Base-by-base conservation (phyloP, 2,888 invertebrate species). In the Drosophila mettleri region DNA sequence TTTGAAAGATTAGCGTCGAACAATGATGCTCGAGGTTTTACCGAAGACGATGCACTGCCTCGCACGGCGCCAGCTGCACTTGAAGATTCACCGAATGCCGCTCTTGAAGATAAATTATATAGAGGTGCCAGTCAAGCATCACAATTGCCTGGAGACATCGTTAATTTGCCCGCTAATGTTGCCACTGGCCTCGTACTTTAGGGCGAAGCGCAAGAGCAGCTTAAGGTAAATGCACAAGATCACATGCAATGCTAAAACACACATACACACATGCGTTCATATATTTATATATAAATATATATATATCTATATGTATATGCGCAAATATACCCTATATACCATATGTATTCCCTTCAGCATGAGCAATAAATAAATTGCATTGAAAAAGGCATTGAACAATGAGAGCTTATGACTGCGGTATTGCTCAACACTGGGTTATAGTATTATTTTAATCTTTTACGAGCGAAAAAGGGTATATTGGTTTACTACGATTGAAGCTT, bases 351-450 rank as follows among this genome's bases (percentile, higher is more conserved):
- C 39, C 20, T 48, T 24, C 36, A 62, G 75, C 75, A 81, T 31
- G 43, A 39, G 67, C 75, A 58, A 66, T 70, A 48, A 71, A 63
- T 62, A 82, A 75, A 71, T 79, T 75, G 79, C 72, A 46, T 64
- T 43, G 10, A 24, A 38, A 39, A 59, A 48, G 14, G 12, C 24
- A 43, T 49, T 34, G 18, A 22, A 14, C n/a, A n/a, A n/a, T 4
- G n/a, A n/a, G 20, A 24, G 16, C 7, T 16, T 7, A 20, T 33
- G 9, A 5, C 8, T n/a, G 9, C 34, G 10, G 34, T 18, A 8
- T 46, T 33, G 38, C 16, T 18, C 31, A 39, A 52, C 58, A 58
- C 52, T 58, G 31, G 22, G 1, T 31, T 24, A 38, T 29, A 38
- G 27, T 31, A 16, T n/a, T 33, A 18, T 43, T 18, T 2, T n/a